phyloP scores from a whole-genome alignment of 2,888 invertebrate genomes.

The Dasysyrphus tricinctus region DNA sequence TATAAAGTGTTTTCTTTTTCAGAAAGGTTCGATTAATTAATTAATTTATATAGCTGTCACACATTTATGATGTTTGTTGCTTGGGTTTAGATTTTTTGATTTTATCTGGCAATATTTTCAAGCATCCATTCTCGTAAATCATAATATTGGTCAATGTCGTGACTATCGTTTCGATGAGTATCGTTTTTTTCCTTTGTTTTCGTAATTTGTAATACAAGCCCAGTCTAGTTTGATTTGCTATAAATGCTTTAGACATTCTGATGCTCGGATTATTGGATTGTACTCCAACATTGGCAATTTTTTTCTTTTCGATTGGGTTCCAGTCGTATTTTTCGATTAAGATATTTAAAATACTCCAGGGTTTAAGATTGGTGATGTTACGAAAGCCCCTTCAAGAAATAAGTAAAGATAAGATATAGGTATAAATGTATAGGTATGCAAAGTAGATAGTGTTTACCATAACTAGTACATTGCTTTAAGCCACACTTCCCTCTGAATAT shows the following conservation, averaged over 20 bases:
- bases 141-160: too few species aligned
- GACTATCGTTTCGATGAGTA: too few species aligned
- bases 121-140: too few species aligned
- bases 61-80: too few species aligned
- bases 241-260: constrained; percentile 89
- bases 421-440: too few species aligned
- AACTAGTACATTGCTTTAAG: constrained; percentile 88
- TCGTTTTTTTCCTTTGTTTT: too few species aligned
- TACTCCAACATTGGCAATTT: constrained; percentile 92
- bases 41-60: too few species aligned
- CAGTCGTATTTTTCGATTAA: constrained; percentile 93
- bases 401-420: not conserved
- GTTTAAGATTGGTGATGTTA: constrained; percentile 90
- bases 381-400: constrained; percentile 86
- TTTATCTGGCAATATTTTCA: too few species aligned
- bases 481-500: constrained; percentile 90
- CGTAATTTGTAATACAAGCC: too few species aligned
- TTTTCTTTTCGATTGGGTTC: constrained; percentile 88
- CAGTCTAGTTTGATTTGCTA: too few species aligned
- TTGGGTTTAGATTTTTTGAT: too few species aligned
- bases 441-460: constrained; percentile 84
- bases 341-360: constrained; percentile 91
- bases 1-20: not conserved
- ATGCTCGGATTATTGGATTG: constrained; percentile 89
- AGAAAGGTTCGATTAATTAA: too few species aligned